Conservation (phyloP, 2,113 vertebrate species). For the Cyanistes caeruleus region DNA sequence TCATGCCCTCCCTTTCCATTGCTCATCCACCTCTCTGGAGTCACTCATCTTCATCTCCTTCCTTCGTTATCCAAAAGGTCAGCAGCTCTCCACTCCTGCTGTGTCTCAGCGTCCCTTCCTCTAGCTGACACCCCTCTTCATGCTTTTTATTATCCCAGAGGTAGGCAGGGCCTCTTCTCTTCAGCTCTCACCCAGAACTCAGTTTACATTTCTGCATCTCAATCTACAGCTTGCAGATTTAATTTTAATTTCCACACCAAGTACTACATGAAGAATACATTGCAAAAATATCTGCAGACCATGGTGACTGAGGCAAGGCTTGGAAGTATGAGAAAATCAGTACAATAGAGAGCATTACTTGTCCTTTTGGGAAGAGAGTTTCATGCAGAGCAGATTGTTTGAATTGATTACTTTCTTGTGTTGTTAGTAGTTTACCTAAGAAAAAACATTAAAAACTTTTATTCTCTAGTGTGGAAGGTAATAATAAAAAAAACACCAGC, state of each 20-base stretch:
- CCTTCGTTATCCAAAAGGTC: not conserved
- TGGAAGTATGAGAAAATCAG: not conserved
- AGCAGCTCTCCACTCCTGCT: not conserved
- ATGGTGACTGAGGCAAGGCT: not conserved
- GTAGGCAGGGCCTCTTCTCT: not conserved
- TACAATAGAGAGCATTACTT: not conserved
- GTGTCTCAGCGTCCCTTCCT: not conserved
- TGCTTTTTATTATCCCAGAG: not conserved
- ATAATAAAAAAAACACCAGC: conserved; percentile 46
- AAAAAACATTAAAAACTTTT: conserved; percentile 39
- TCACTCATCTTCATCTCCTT: too few relatives aligned
- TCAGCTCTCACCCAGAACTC: not conserved
- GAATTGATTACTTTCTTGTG: conserved; percentile 51
- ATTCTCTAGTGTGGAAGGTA: conserved; percentile 45
- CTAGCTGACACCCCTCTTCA: not conserved
- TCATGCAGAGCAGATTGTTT: conserved; percentile 36
- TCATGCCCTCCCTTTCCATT: not conserved
- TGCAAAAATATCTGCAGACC: not conserved
- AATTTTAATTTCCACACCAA: not conserved
- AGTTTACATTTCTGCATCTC: not conserved
- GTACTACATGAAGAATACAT: not conserved
- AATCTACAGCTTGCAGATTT: not conserved
- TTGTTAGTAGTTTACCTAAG: conserved; percentile 27
- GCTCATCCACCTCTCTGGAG: accelerated
- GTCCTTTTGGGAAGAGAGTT: conserved; percentile 8